phyloP scores from a whole-genome alignment of 2,113 vertebrate species.

The Oceanites oceanicus region DNA sequence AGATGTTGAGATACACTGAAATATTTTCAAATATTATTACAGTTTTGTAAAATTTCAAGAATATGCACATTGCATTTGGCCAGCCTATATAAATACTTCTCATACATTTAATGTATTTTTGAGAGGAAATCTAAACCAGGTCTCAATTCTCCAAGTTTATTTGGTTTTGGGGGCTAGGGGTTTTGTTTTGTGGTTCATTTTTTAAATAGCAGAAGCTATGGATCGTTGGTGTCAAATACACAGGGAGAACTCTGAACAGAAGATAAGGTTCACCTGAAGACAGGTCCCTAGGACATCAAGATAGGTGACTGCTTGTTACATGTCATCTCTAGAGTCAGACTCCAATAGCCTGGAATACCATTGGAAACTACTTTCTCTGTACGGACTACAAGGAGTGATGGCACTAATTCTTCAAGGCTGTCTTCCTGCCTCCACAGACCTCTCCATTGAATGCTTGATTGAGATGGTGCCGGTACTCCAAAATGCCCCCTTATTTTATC shows the following conservation, averaged over 20 bases:
- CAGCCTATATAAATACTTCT: not conserved
- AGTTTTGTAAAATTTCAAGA: not conserved
- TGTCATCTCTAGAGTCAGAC: not conserved
- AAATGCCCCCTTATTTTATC: not conserved
- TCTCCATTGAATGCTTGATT: not conserved
- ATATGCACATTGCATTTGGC: not conserved
- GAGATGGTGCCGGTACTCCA: not conserved
- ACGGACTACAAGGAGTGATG: not conserved
- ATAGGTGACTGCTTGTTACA: not conserved
- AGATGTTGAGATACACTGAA: not conserved
- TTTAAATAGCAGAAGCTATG: not conserved
- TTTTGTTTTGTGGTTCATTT: not conserved
- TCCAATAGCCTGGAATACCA: not conserved
- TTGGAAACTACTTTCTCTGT: not conserved
- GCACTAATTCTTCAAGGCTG: not conserved
- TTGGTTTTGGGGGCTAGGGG: fast-evolving
- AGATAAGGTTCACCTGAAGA: not conserved
- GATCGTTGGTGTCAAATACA: not conserved
- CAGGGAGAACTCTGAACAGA: not conserved
- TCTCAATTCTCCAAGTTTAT: not conserved
- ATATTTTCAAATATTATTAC: not conserved
- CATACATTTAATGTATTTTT: not conserved
- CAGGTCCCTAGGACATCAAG: not conserved
- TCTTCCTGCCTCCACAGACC: not conserved
- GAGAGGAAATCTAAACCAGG: not conserved